Evolutionary conservation across 2,113 vertebrate genomes (phyloP).

Genomic region (Phylloscopus trochilus): DNA sequence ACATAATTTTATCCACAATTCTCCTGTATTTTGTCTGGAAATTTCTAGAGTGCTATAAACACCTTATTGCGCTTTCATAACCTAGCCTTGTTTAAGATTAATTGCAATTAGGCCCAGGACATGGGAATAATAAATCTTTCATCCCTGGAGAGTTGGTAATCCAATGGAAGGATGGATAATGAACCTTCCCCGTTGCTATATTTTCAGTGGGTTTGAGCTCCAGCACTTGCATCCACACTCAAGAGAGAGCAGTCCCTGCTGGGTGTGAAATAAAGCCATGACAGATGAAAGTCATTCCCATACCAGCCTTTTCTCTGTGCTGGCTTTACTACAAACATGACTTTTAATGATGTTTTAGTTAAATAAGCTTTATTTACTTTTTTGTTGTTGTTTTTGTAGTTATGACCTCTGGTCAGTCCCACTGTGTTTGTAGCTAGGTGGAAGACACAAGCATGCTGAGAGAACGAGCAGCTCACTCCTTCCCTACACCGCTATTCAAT

Average conservation of each 20-base stretch:
- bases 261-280: neutral
- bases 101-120: neutral
- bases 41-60: neutral
- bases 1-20: neutral
- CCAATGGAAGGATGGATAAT: neutral
- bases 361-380: neutral
- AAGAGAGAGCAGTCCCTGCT: neutral
- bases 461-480: neutral
- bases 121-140: neutral
- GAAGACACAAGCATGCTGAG: rapidly evolving
- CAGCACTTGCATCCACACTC: neutral
- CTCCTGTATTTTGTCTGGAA: neutral
- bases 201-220: neutral
- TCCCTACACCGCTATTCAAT: neutral
- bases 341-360: neutral
- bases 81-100: neutral
- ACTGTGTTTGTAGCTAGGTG: neutral
- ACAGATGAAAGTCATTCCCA: neutral
- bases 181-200: neutral
- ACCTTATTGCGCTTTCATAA: neutral
- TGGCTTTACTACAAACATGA: neutral
- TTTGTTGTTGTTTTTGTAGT: too few species aligned
- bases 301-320: neutral
- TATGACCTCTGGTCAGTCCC: neutral
- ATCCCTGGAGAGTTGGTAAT: neutral